Base-by-base conservation (phyloP, 2,888 invertebrate species). In the Hemaris fuciformis region DNA sequence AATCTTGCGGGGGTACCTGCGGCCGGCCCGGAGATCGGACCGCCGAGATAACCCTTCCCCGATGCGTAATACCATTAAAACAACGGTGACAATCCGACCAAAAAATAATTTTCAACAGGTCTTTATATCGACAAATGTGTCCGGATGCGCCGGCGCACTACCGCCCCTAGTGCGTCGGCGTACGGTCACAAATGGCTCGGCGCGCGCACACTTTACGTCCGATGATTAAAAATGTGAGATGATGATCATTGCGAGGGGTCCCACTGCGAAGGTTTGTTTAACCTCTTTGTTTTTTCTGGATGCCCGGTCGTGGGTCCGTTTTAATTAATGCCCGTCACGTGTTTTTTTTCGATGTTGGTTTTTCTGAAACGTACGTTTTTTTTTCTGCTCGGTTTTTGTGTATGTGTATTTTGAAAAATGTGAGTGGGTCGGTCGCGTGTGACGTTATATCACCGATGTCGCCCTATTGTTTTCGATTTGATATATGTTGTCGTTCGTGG, bases 291-390 rank as follows among this genome's bases (percentile, higher is more conserved):
- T 91, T 91, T 53, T 91, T 91, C 87, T 88, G 89, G 79, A 88
- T 87, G 87, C 89, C 88, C 86, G 85, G 85, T 87, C 87, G 88
- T 88, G 89, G 89, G 89, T 90, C 90, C 88, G 85, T 91, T 93
- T 93, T 93, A 93, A 93, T 93, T 93, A 93, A 93, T 93, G 91
- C 91, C 89, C 88, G 89, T 92, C 93, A 92, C 93, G 91, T 89
- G 86, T 89, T 90, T 91, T 91, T 59, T 91, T 91, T 87, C 83
- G 81, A 80, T 84, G 87, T 88, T 85, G 80, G 85, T 86, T 89
- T 88, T 85, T 80, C 72, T 73, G 65, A 77, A 74, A 73, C 70
- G 69, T 76, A 67, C 75, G 71, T 68, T 77, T 79, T 81, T n/a
- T 34, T 79, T 81, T 82, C 77, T 76, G 72, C 76, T 75, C 75